Conservation (phyloP, 2,113 vertebrate species). For the Thinocorus orbignyianus region DNA sequence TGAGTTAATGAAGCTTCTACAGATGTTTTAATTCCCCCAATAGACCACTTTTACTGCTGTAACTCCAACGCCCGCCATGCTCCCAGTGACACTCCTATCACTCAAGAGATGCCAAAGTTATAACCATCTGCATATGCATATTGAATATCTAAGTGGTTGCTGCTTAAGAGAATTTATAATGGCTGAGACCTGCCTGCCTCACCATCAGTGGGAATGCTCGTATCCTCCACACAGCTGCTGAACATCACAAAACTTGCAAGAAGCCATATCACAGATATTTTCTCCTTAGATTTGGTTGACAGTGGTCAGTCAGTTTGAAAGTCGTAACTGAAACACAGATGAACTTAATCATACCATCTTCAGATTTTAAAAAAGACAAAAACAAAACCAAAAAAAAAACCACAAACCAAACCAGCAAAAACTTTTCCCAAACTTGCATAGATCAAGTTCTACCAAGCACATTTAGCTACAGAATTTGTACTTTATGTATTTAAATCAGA, state of each 20-base stretch:
- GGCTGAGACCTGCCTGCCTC: background rate
- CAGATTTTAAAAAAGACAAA: background rate
- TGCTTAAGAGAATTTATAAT: background rate
- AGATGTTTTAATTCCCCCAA: background rate
- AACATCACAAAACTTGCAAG: background rate
- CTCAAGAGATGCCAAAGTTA: background rate
- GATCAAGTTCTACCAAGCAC: background rate
- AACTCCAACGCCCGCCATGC: background rate
- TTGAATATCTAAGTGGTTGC: background rate
- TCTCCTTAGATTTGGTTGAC: background rate
- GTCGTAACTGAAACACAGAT: background rate
- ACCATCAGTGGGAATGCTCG: background rate
- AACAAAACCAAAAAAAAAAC: background rate
- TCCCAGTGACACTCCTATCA: background rate
- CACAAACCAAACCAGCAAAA: background rate
- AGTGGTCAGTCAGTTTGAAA: background rate
- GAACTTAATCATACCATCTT: background rate
- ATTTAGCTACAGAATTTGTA: background rate
- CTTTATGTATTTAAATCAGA: background rate
- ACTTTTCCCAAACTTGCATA: background rate
- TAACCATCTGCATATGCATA: background rate
- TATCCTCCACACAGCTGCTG: slow-evolving; percentile 12
- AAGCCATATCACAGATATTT: background rate
- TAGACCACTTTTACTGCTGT: background rate
- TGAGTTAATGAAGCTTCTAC: background rate